Percentiles rank a stretch among this genome's conserved stretches.
Evolutionary conservation across 2,888 invertebrate genomes (phyloP).

Genomic region (Gryllus longicercus): DNA sequence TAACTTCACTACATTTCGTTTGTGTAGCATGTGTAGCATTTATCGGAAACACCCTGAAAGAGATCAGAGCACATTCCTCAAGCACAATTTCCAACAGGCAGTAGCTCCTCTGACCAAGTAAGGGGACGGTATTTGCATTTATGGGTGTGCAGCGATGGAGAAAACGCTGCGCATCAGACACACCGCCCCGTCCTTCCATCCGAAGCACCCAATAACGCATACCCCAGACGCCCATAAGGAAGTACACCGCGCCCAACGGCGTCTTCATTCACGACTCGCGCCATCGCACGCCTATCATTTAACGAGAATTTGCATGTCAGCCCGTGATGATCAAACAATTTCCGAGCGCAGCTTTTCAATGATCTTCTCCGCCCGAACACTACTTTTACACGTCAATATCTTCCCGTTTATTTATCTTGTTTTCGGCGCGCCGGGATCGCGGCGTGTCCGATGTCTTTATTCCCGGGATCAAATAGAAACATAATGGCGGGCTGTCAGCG

Average conservation of each 20-base stretch:
- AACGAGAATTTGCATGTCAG: background rate
- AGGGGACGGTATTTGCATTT: background rate
- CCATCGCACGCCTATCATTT: background rate
- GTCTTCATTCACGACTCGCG: background rate
- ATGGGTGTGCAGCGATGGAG: background rate
- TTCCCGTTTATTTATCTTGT: background rate
- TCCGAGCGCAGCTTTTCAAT: background rate
- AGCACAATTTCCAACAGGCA: no score
- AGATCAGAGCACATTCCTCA: no score
- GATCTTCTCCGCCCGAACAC: background rate
- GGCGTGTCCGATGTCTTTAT: constrained; percentile 2
- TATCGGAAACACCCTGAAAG: no score
- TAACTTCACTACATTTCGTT: no score
- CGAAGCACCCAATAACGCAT: background rate
- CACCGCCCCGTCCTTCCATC: background rate
- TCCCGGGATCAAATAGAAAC: constrained; percentile 1
- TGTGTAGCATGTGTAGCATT: no score
- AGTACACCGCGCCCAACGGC: background rate
- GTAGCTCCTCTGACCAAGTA: background rate
- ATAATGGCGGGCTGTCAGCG: background rate
- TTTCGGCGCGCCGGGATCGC: background rate
- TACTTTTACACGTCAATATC: background rate
- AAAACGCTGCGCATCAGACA: background rate
- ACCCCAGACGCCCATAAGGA: background rate
- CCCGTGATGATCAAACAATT: background rate